Evolutionary conservation across 1,140 invertebrate species (phyloP).

Genomic region (Chymomyza costata): DNA sequence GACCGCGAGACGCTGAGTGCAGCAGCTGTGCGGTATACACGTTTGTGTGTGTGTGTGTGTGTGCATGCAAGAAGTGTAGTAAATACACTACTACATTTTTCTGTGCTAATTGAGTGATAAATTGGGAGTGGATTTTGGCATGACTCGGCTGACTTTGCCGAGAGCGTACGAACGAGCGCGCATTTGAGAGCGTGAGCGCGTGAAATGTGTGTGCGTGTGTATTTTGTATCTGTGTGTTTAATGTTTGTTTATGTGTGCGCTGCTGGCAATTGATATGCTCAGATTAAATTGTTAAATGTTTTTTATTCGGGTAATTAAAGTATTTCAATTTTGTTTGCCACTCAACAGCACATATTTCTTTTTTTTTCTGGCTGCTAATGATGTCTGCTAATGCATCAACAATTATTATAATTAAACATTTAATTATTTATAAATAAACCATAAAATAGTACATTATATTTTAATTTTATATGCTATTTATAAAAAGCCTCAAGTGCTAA

Average conservation of each 20-base stretch:
- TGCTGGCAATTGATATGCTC: slow-evolving; percentile 72
- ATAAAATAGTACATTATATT: slow-evolving; percentile 14
- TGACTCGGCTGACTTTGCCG: slow-evolving; percentile 31
- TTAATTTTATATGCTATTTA: not conserved
- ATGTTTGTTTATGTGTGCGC: slow-evolving; percentile 24
- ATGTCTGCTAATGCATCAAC: slow-evolving; percentile 1
- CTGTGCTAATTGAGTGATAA: slow-evolving; percentile 75
- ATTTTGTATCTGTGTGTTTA: slow-evolving; percentile 19
- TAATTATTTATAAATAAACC: slow-evolving; percentile 22
- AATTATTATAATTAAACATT: not conserved
- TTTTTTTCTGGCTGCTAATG: slow-evolving; percentile 13
- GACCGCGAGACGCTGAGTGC: not conserved
- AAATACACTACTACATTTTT: slow-evolving; percentile 74
- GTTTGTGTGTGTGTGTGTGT: slow-evolving; percentile 22
- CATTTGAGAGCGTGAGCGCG: slow-evolving; percentile 43
- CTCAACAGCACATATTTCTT: too few relatives aligned
- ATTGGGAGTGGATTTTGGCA: slow-evolving; percentile 72
- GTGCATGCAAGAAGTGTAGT: slow-evolving; percentile 61
- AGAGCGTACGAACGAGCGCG: not conserved
- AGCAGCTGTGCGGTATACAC: slow-evolving; percentile 1
- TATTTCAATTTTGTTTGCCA: slow-evolving; percentile 53
- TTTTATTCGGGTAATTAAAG: slow-evolving; percentile 73
- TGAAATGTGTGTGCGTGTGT: slow-evolving; percentile 30
- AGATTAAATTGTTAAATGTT: slow-evolving; percentile 75
- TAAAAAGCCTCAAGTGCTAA: too few relatives aligned